These are phyloP conservation scores for Thaumetopoea pityocampa DNA, from an alignment of 1,140 invertebrate species.

Conservation along the genomic window DNA sequence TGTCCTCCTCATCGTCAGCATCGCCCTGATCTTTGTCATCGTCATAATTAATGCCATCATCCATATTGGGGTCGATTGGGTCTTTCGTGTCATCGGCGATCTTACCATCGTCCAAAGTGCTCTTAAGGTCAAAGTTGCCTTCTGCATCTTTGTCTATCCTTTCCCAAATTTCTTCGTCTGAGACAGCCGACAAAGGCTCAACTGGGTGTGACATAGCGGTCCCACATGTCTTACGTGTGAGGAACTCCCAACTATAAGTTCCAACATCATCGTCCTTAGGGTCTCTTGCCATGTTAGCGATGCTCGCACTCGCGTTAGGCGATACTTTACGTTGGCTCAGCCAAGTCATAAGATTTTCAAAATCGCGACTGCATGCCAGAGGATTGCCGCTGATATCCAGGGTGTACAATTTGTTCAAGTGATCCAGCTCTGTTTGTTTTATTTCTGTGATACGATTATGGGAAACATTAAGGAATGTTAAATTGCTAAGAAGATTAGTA, in stretches of 20 bases:
- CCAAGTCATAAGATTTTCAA: constrained; percentile 78
- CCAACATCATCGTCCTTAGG: constrained; percentile 46
- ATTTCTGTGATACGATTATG: constrained; percentile 77
- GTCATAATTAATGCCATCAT: constrained; percentile 49
- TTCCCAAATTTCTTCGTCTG: constrained; percentile 73
- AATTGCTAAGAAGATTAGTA: constrained; percentile 58
- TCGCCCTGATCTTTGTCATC: constrained; percentile 39
- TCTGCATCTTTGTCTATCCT: constrained; percentile 71
- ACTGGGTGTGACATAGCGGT: constrained; percentile 40
- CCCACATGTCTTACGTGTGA: constrained; percentile 62
- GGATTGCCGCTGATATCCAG: constrained; percentile 81
- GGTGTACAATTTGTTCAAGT: constrained; percentile 77
- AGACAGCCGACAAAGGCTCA: constrained; percentile 47
- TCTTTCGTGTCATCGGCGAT: constrained; percentile 46
- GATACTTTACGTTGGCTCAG: constrained; percentile 73
- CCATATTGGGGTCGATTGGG: constrained; percentile 35
- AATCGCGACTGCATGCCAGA: constrained; percentile 78
- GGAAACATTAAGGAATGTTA: constrained; percentile 77
- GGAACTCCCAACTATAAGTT: constrained; percentile 60
- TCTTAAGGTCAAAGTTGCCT: constrained; percentile 57
- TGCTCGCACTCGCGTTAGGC: constrained; percentile 54
- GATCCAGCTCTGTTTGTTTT: constrained; percentile 74
- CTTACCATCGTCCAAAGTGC: constrained; percentile 63
- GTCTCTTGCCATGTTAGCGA: constrained; percentile 69
- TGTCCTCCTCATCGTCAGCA: constrained; percentile 37